Conservation (phyloP, 1,140 invertebrate species). For the Habropoda laboriosa region DNA sequence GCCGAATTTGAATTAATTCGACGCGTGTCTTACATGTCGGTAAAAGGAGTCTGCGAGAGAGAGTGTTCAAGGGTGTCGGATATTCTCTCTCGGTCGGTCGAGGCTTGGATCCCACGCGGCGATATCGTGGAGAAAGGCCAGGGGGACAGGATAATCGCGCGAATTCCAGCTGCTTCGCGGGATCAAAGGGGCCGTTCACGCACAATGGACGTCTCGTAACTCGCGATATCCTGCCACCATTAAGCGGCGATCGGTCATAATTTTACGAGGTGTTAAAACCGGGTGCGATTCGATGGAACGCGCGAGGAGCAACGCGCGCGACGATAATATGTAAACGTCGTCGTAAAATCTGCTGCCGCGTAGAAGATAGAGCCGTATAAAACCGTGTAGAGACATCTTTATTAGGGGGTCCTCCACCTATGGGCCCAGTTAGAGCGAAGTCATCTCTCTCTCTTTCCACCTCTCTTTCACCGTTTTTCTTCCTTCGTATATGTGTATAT, state of each 20-base stretch:
- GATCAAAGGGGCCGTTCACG: slow-evolving; percentile 51
- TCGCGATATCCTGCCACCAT: slow-evolving; percentile 49
- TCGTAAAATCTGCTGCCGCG: slow-evolving; percentile 62
- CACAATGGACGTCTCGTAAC: slow-evolving; percentile 53
- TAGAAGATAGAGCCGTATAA: slow-evolving; percentile 64
- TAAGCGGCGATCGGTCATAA: slow-evolving; percentile 65
- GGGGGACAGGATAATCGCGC: slow-evolving; percentile 16
- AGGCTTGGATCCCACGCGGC: slow-evolving; percentile 4
- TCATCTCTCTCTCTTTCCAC: not conserved
- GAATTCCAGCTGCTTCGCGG: slow-evolving; percentile 39
- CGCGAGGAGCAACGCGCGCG: slow-evolving; percentile 16
- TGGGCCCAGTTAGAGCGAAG: slow-evolving; percentile 61
- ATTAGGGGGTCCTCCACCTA: slow-evolving; percentile 39
- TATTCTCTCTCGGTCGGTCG: not conserved
- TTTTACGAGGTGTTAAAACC: slow-evolving; percentile 71
- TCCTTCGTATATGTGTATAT: no score
- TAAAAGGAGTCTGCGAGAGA: slow-evolving; percentile 8
- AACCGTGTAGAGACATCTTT: slow-evolving; percentile 64
- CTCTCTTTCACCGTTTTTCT: no score
- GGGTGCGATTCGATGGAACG: slow-evolving; percentile 55
- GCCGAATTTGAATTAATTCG: slow-evolving; percentile 5
- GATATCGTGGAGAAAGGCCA: slow-evolving; percentile 9
- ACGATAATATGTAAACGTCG: slow-evolving; percentile 63
- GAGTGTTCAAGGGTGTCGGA: not conserved
- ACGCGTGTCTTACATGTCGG: not conserved